phyloP scores from a whole-genome alignment of 2,113 vertebrate species.

The Corydoras sp. region DNA sequence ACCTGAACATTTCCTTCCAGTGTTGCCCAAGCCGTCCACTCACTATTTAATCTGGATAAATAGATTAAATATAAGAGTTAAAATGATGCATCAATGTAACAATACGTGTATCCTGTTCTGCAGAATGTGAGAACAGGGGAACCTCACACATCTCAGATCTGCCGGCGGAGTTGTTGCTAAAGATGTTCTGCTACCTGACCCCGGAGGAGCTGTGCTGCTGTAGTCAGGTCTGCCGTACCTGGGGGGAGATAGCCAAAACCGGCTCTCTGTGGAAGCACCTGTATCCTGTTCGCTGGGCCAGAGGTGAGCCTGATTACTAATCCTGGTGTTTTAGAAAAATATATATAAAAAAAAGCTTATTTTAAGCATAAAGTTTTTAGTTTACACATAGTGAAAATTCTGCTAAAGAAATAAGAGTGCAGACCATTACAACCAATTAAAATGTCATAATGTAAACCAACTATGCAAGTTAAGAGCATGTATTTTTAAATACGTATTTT shows the following conservation, averaged over 20 bases:
- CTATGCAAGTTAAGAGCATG: too few species aligned
- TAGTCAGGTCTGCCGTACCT: constrained; percentile 83
- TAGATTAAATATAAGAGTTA: too few species aligned
- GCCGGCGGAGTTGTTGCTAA: constrained; percentile 88
- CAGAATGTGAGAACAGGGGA: constrained; percentile 58
- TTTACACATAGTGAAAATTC: too few species aligned
- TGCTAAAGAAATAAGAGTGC: too few species aligned
- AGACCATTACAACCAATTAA: too few species aligned
- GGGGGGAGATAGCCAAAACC: constrained; percentile 81
- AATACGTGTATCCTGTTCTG: background rate
- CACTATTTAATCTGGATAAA: too few species aligned
- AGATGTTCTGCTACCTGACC: constrained; percentile 82
- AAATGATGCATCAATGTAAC: background rate
- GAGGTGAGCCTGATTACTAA: constrained; percentile 67
- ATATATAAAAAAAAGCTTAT: too few species aligned
- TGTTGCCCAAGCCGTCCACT: too few species aligned
- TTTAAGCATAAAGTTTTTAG: too few species aligned
- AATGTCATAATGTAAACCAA: too few species aligned
- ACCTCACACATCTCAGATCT: constrained; percentile 75
- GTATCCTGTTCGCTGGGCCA: constrained; percentile 90
- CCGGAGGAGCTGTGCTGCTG: constrained; percentile 88
- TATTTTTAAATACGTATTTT: too few species aligned
- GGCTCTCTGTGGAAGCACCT: constrained; percentile 94
- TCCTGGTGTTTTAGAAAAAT: background rate
- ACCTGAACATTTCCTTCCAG: too few species aligned